Conservation (phyloP, 2,797 vertebrate species). For the Antennarius maculatus region DNA sequence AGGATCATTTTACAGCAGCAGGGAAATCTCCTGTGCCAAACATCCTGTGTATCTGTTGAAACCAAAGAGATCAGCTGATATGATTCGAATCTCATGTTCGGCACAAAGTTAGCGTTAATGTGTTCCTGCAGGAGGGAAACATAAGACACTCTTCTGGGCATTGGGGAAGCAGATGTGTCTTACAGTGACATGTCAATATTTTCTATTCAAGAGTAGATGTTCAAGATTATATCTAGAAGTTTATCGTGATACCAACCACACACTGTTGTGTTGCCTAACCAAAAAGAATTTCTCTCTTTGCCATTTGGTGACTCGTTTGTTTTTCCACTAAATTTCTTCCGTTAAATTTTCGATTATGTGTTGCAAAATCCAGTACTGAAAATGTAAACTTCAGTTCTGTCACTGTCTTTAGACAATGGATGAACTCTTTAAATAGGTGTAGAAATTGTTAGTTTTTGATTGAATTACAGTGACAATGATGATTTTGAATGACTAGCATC, state of each 20-base stretch:
- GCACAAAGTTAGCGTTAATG: slow-evolving; percentile 1
- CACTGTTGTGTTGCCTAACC: background rate
- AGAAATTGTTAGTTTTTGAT: too few species aligned
- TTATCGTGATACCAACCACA: background rate
- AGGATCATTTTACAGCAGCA: slow-evolving; percentile 59
- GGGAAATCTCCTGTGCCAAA: slow-evolving; percentile 36
- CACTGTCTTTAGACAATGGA: too few species aligned
- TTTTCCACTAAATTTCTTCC: too few species aligned
- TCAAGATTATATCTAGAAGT: background rate
- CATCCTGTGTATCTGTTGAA: slow-evolving; percentile 52
- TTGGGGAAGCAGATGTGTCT: slow-evolving; percentile 16
- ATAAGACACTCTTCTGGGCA: slow-evolving; percentile 19
- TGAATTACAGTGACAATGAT: too few species aligned
- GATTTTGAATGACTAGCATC: too few species aligned
- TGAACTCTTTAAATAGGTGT: too few species aligned
- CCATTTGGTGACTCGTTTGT: background rate
- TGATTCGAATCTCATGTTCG: slow-evolving; percentile 25
- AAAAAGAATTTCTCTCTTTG: background rate
- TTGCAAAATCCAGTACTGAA: too few species aligned
- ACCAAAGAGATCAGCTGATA: slow-evolving; percentile 23
- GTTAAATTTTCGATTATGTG: too few species aligned
- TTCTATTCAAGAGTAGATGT: background rate
- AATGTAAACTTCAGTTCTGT: too few species aligned
- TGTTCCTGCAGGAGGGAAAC: slow-evolving; percentile 2
- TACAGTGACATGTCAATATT: background rate